A percentile compares a stretch with the other conserved stretches of the same genome.
Conservation (phyloP, 1,140 invertebrate species). For the Reticulitermes speratus region DNA sequence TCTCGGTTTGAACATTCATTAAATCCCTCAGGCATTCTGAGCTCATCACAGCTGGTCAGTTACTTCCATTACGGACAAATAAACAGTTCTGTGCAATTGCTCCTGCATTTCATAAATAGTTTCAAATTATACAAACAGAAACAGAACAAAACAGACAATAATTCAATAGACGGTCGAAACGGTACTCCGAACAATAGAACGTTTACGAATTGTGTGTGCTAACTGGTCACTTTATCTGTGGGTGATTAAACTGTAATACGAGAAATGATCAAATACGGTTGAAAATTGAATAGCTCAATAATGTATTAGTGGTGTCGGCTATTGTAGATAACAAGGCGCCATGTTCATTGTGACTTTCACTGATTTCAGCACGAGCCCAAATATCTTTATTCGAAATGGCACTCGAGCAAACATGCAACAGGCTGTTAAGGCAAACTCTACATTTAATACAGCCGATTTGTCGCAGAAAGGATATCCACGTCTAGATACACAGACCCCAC, state of each 20-base stretch:
- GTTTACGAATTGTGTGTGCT: background rate
- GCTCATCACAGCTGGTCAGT: slow-evolving; percentile 7
- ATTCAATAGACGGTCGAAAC: background rate
- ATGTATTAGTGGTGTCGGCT: background rate
- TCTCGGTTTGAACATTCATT: background rate
- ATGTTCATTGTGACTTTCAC: no score
- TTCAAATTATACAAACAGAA: background rate
- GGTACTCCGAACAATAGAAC: background rate
- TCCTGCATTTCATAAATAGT: background rate
- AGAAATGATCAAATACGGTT: background rate
- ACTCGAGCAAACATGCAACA: no score
- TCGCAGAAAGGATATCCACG: no score
- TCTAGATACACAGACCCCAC: no score
- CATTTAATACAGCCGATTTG: no score
- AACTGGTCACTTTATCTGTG: background rate
- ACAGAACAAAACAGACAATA: background rate
- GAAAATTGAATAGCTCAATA: background rate
- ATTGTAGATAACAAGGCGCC: background rate
- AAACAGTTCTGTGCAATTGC: background rate
- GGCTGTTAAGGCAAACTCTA: no score
- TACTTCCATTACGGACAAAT: slow-evolving; percentile 5
- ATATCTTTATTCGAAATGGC: no score
- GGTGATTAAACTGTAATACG: background rate
- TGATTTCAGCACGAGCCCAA: no score
- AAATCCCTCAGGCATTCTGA: slow-evolving; percentile 1